Percentiles rank a stretch among this genome's conserved stretches.
Evolutionary conservation across 2,797 vertebrate species (phyloP).

Genomic region (Hephaestus fuliginosus): DNA sequence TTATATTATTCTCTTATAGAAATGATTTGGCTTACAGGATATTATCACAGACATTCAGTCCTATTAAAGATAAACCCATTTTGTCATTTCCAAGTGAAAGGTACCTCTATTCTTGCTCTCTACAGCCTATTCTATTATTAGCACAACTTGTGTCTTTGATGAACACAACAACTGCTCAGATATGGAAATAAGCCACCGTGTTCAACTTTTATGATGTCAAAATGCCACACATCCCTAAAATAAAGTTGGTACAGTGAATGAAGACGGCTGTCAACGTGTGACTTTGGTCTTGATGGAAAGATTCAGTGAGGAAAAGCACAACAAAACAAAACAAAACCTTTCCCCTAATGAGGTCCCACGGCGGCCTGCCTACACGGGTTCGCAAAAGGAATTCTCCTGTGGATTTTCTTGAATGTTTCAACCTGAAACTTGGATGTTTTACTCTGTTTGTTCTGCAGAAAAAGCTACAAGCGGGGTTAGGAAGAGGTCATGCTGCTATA

Average conservation of each 20-base stretch:
- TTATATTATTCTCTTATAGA: background rate
- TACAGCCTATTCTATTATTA: constrained; percentile 63
- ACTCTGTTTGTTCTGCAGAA: constrained; percentile 15
- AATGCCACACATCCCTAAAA: constrained; percentile 38
- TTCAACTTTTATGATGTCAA: constrained; percentile 41
- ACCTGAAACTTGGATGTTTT: constrained; percentile 31
- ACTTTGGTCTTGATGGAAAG: constrained; percentile 34
- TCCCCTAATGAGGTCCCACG: constrained; percentile 75
- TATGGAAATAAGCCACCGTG: constrained; percentile 59
- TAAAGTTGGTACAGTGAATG: constrained; percentile 40
- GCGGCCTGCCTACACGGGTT: constrained; percentile 27
- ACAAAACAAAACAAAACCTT: constrained; percentile 47
- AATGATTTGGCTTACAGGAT: too few species aligned
- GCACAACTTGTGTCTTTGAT: constrained; percentile 36
- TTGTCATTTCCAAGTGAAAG: constrained; percentile 10
- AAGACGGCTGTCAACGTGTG: constrained; percentile 39
- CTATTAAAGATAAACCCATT: constrained; percentile 11
- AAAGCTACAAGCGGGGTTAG: constrained; percentile 17
- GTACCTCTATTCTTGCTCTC: constrained; percentile 14
- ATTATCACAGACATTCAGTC: background rate
- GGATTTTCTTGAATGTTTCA: constrained; percentile 48
- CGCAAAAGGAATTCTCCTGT: constrained; percentile 46
- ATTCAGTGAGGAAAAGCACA: constrained; percentile 29
- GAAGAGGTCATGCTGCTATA: constrained; percentile 25
- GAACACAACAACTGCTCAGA: constrained; percentile 29